Conservation (phyloP, 2,888 invertebrate species). For the Dryadula phaetusa region DNA sequence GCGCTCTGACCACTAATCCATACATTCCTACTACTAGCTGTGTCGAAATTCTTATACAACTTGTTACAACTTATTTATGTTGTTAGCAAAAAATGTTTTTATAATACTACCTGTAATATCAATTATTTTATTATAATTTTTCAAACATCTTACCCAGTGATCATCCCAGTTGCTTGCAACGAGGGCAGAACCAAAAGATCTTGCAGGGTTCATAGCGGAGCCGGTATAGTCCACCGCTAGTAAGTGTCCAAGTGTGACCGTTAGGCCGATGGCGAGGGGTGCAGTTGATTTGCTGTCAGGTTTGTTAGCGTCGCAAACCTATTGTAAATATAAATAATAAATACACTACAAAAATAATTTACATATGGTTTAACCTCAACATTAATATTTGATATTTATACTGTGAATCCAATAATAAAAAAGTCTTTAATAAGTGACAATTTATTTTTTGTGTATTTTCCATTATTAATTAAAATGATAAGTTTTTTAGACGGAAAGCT, state of each 20-base stretch:
- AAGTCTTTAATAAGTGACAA: no score
- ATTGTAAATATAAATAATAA: background rate
- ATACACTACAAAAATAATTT: no score
- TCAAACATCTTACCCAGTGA: constrained; percentile 89
- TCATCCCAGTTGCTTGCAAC: constrained; percentile 89
- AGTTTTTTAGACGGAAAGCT: background rate
- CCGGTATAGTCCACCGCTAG: constrained; percentile 94
- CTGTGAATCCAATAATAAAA: no score
- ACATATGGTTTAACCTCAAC: background rate
- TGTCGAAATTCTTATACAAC: no score
- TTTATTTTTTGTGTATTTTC: background rate
- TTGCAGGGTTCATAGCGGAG: constrained; percentile 96
- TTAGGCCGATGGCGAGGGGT: constrained; percentile 94
- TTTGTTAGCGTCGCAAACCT: constrained; percentile 89
- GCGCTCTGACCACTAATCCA: no score
- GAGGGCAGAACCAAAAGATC: constrained; percentile 94
- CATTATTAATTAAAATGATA: background rate
- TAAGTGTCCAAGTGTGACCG: constrained; percentile 93
- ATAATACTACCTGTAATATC: background rate
- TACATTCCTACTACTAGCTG: no score
- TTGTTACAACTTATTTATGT: no score
- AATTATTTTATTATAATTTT: background rate
- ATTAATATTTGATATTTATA: background rate
- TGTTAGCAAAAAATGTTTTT: no score
- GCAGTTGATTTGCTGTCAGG: constrained; percentile 92